Conservation (phyloP, 2,797 vertebrate genomes). For the Galagoides demidoff region DNA sequence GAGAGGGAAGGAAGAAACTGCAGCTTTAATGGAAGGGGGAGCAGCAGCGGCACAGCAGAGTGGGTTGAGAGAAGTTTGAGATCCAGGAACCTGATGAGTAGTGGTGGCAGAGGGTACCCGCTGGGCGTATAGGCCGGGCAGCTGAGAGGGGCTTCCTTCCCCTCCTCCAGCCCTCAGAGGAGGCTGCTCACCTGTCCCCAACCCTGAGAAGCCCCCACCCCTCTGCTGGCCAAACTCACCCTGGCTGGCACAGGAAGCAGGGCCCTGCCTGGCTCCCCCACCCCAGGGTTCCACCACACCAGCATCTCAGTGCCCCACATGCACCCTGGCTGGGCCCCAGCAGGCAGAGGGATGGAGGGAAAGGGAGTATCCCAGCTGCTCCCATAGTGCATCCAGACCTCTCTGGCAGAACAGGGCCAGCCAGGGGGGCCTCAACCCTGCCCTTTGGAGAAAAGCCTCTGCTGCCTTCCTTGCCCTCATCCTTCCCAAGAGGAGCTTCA, state of each 20-base stretch:
- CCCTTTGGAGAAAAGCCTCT: not conserved
- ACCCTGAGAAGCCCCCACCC: not conserved
- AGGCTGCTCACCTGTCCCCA: not conserved
- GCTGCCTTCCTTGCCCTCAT: not conserved
- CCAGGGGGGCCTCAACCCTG: not conserved
- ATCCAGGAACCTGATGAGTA: conserved; percentile 38
- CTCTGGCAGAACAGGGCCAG: not conserved
- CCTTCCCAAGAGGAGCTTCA: not conserved
- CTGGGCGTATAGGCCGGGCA: not conserved
- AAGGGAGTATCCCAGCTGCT: not conserved
- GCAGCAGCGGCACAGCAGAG: not conserved
- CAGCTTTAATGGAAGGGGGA: not conserved
- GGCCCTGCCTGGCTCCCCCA: not conserved
- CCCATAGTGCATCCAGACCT: not conserved
- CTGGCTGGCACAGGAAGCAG: not conserved
- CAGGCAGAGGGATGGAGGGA: not conserved
- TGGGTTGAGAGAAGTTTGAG: not conserved
- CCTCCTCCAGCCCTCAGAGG: not conserved
- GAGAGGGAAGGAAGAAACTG: not conserved
- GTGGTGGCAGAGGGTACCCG: not conserved
- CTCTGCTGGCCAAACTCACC: not conserved
- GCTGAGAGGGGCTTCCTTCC: not conserved
- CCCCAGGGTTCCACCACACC: not conserved
- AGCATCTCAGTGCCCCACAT: conserved; percentile 29
- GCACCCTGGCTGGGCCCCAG: not conserved